Conservation (phyloP, 2,888 invertebrate genomes). For the Silvanus unidentatus region DNA sequence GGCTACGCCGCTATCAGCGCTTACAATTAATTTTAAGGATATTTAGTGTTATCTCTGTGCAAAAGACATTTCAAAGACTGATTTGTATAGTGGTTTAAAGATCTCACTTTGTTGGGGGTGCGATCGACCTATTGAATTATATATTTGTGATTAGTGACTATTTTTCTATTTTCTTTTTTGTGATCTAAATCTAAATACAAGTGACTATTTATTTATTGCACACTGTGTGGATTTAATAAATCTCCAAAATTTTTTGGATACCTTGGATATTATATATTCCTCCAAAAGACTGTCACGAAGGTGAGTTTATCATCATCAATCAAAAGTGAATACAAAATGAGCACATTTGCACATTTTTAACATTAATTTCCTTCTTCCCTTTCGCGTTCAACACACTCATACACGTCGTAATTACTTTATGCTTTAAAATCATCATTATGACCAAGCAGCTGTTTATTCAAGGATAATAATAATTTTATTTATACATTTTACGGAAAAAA, state of each 20-base stretch:
- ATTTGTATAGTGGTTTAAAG: not conserved
- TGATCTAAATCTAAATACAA: slow-evolving; percentile 1
- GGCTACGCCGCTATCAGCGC: too few species aligned
- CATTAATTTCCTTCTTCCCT: too few species aligned
- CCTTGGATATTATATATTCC: slow-evolving; percentile 37
- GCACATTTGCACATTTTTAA: too few species aligned
- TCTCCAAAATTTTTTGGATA: slow-evolving; percentile 39
- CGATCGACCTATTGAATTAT: not conserved
- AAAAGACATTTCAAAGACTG: slow-evolving; percentile 16
- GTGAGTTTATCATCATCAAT: slow-evolving; percentile 17
- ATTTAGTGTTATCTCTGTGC: not conserved
- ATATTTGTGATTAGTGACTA: not conserved
- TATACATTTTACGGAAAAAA: too few species aligned
- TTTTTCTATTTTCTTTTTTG: not conserved
- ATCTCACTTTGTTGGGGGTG: slow-evolving; percentile 8
- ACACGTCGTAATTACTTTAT: slow-evolving; percentile 3
- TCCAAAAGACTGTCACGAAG: slow-evolving; percentile 33
- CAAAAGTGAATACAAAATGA: too few species aligned
- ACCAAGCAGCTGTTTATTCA: too few species aligned
- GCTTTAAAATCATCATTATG: not conserved
- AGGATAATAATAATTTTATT: too few species aligned
- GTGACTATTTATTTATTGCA: slow-evolving; percentile 18
- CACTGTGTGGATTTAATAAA: not conserved
- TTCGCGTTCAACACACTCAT: not conserved
- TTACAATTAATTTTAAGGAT: too few species aligned